Conservation (phyloP, 1,140 invertebrate species). For the Portunus trituberculatus region DNA sequence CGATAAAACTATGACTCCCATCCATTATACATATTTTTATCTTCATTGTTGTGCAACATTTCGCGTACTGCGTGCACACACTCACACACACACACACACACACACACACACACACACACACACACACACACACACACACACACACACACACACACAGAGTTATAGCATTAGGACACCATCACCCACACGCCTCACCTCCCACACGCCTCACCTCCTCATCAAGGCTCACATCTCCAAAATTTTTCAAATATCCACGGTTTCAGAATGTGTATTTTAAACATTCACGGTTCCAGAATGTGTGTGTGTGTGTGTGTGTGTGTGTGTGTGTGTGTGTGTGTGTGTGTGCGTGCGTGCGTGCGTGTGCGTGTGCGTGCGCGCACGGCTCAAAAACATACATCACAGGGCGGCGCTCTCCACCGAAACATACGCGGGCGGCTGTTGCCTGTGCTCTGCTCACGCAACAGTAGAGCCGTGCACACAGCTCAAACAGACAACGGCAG, state of each 20-base stretch:
- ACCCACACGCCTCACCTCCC: too few species aligned
- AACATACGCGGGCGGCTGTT: neutral
- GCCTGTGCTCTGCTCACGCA: neutral
- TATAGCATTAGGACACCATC: neutral
- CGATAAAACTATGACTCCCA: neutral
- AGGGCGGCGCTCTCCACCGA: neutral
- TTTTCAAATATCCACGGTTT: neutral
- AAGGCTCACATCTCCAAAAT: neutral
- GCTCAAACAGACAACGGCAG: neutral
- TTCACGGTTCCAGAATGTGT: too few species aligned
- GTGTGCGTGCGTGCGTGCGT: too few species aligned
- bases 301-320: too few species aligned
- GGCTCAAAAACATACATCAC: neutral
- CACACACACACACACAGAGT: constrained; percentile 49
- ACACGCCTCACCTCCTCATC: too few species aligned
- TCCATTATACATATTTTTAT: constrained; percentile 9
- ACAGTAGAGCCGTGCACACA: neutral
- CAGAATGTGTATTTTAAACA: neutral
- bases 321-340: too few species aligned
- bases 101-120: constrained; percentile 30
- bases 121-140: constrained; percentile 50
- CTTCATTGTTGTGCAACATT: neutral
- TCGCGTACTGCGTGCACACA: constrained; percentile 21
- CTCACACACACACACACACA: constrained; percentile 36
- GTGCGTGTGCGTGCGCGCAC: too few species aligned